Percentiles rank a stretch among this genome's conserved stretches.
Evolutionary conservation across 2,113 vertebrate genomes (phyloP).

Genomic region (Coryphaenoides rupestris): DNA sequence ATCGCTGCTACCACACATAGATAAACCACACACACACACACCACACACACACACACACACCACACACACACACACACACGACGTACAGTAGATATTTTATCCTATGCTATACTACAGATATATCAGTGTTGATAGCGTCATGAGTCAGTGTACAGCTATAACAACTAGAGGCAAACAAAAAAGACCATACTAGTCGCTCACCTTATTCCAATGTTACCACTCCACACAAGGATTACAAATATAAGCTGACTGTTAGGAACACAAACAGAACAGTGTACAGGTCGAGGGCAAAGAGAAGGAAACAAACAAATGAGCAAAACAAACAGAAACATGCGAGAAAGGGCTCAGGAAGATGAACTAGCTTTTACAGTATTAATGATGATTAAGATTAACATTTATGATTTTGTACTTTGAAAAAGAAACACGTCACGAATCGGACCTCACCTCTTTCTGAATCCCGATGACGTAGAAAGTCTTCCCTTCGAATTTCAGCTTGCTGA

Average conservation of each 20-base stretch:
- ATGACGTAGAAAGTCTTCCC: slow-evolving; percentile 97
- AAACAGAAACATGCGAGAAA: not conserved
- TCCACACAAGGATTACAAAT: not conserved
- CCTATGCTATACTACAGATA: too few species aligned
- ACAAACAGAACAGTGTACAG: slow-evolving; percentile 9
- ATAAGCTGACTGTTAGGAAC: not conserved
- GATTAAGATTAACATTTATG: too few species aligned
- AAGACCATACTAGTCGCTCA: slow-evolving; percentile 15
- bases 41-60: slow-evolving; percentile 25
- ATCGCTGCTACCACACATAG: slow-evolving; percentile 22
- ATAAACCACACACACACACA: slow-evolving; percentile 21
- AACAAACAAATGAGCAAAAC: slow-evolving; percentile 6
- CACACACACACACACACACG: not conserved
- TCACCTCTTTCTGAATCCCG: slow-evolving; percentile 92
- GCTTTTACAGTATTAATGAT: too few species aligned
- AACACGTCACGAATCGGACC: slow-evolving; percentile 16
- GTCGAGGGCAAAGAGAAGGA: not conserved
- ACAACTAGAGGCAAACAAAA: slow-evolving; percentile 37
- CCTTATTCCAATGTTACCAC: slow-evolving; percentile 26
- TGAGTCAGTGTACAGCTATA: slow-evolving; percentile 27
- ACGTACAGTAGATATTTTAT: slow-evolving; percentile 1
- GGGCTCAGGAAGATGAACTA: not conserved
- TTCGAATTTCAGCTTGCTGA: slow-evolving; percentile 97
- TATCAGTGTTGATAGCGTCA: slow-evolving; percentile 44
- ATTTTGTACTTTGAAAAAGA: too few species aligned